Base-by-base conservation (phyloP, 2,797 vertebrate species). In the Geotrypetes seraphini region DNA sequence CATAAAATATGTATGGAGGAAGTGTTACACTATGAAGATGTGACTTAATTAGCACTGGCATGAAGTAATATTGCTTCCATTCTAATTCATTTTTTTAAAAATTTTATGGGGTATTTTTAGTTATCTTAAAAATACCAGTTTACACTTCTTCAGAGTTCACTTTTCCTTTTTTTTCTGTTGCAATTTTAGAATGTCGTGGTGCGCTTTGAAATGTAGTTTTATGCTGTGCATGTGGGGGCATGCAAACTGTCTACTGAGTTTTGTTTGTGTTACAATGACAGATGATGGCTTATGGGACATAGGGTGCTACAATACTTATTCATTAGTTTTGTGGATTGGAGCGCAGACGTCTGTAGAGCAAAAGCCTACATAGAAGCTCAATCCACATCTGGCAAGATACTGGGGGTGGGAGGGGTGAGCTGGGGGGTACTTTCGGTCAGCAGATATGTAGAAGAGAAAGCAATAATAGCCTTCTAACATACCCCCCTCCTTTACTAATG, bases 241-340 rank as follows among this genome's bases (percentile, higher is more conserved):
- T 13, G 40, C 12, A 18, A 19, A 29, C 38, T 31, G 8, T 8
- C 22, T 23, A 6, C 8, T 5, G 10, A 10, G 19, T 10, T 18
- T 15, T 22, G 28, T 8, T 17, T 25, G 13, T 12, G n/a, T 19
- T 13, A 19, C 10, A 14, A 7, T 21, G 35, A 37, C 25, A 53
- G 73, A 65, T 71, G 49, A 53, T 19, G 50, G 49, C 47, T 33
- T 62, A 64, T 75, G 75, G 71, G 66, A 56, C 53, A 69, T 56
- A 28, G 44, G 36, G 79, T 77, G 79, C 71, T 64, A 76, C 56
- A 73, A 65, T 77, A 77, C 64, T 69, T 78, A 80, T 80, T 69
- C 83, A 79, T 83, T 78, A 81, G 79, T 79, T 71, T 65, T 85
- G 82, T 85, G 78, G 85, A 83, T 87, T 80, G 67, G 69, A 12